phyloP scores from a whole-genome alignment of 2,113 vertebrate species.

The Chroicocephalus ridibundus region DNA sequence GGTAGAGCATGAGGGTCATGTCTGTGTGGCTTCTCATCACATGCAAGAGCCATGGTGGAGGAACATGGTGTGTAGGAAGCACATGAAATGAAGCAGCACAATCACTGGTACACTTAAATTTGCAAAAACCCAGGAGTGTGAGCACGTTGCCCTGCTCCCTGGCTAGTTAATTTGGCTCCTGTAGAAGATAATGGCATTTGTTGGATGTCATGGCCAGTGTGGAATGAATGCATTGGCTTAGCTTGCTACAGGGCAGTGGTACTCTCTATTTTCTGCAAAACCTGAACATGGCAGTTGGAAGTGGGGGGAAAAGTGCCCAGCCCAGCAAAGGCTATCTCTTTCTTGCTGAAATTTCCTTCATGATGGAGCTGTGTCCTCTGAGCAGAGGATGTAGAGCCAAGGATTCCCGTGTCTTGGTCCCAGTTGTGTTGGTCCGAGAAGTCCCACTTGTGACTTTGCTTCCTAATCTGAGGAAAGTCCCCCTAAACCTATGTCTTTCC shows the following conservation, averaged over 20 bases:
- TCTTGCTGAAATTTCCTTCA: background rate
- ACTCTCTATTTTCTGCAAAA: background rate
- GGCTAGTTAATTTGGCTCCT: background rate
- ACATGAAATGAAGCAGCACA: background rate
- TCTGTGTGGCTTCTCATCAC: background rate
- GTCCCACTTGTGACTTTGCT: background rate
- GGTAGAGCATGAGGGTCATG: background rate
- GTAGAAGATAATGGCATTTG: background rate
- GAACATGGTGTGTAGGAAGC: background rate
- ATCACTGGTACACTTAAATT: background rate
- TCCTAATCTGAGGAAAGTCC: background rate
- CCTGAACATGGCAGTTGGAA: background rate
- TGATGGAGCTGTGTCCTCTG: background rate
- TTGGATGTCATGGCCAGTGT: background rate
- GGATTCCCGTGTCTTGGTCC: background rate
- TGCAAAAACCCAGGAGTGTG: background rate
- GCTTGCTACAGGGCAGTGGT: accelerated
- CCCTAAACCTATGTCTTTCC: background rate
- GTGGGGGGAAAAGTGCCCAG: background rate
- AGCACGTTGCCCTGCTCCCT: background rate
- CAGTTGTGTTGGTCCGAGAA: background rate
- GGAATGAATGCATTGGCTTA: background rate
- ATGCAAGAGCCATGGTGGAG: background rate
- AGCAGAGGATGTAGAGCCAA: background rate
- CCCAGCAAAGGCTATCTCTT: background rate